Percentiles rank a stretch among this genome's conserved stretches.
Evolutionary conservation across 2,888 invertebrate species (phyloP).

Genomic region (Erebia aethiops): DNA sequence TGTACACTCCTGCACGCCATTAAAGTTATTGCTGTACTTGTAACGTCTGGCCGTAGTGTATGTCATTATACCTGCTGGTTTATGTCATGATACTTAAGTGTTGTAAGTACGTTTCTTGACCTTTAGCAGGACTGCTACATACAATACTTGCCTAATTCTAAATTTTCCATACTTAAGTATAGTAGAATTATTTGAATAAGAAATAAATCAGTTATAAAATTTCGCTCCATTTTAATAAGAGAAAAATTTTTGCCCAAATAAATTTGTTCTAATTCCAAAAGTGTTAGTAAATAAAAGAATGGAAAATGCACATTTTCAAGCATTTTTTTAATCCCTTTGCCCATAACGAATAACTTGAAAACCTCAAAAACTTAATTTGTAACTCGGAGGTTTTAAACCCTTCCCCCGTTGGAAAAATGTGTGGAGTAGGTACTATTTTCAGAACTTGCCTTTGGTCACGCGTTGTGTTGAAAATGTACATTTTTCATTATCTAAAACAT

Average conservation of each 20-base stretch:
- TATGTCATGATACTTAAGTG: background rate
- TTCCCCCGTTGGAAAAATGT: conserved; percentile 6
- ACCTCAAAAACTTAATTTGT: conserved; percentile 14
- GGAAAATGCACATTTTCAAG: background rate
- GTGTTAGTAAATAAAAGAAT: background rate
- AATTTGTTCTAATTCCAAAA: background rate
- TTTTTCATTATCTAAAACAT: background rate
- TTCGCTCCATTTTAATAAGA: too few relatives aligned
- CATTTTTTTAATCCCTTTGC: background rate
- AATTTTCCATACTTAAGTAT: too few relatives aligned
- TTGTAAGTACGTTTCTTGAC: background rate
- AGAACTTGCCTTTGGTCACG: conserved; percentile 6
- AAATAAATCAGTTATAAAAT: too few relatives aligned
- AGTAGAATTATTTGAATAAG: too few relatives aligned
- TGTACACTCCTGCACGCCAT: conserved; percentile 11
- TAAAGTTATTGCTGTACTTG: conserved; percentile 23
- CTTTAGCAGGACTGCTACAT: background rate
- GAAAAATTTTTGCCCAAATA: too few relatives aligned
- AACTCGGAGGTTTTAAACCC: background rate
- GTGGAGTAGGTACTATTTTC: conserved; percentile 4
- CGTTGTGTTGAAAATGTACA: background rate
- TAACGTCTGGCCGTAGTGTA: background rate
- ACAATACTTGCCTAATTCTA: too few relatives aligned
- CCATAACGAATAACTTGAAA: conserved; percentile 10
- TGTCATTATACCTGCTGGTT: background rate